A percentile compares a stretch with the other conserved stretches of the same genome.
phyloP scores from a whole-genome alignment of 2,797 vertebrate genomes.

The Hoplostethus mediterraneus region DNA sequence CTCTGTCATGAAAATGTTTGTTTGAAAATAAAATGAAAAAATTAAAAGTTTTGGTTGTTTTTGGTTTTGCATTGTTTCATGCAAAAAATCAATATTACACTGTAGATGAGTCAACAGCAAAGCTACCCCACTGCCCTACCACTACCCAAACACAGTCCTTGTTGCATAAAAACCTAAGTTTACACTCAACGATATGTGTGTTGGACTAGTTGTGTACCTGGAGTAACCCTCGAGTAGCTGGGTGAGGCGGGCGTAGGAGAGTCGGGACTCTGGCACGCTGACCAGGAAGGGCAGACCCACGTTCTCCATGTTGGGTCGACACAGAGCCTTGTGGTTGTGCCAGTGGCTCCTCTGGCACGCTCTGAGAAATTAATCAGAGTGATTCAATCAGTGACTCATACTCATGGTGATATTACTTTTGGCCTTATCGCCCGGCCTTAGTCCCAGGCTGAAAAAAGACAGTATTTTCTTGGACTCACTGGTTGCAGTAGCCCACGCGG shows the following conservation, averaged over 20 bases:
- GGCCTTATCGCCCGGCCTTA: too few relatives aligned
- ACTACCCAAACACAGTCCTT: not conserved
- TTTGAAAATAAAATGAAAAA: too few relatives aligned
- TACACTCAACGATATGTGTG: too few relatives aligned
- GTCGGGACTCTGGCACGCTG: slow-evolving; percentile 93
- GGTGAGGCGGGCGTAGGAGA: slow-evolving; percentile 91
- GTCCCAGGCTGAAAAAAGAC: too few relatives aligned
- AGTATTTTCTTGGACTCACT: slow-evolving; percentile 85
- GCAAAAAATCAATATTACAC: not conserved
- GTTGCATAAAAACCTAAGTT: too few relatives aligned
- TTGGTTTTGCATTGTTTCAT: not conserved
- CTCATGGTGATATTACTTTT: too few relatives aligned
- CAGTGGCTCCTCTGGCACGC: slow-evolving; percentile 95
- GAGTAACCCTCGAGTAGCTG: slow-evolving; percentile 96
- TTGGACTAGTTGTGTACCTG: slow-evolving; percentile 82
- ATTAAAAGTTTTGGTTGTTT: too few relatives aligned
- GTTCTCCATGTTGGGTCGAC: slow-evolving; percentile 90
- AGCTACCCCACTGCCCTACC: not conserved
- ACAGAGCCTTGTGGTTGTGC: slow-evolving; percentile 92
- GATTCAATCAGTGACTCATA: too few relatives aligned
- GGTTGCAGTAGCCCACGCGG: slow-evolving; percentile 97
- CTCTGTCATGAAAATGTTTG: too few relatives aligned
- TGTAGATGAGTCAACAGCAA: not conserved
- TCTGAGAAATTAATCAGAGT: slow-evolving; percentile 70
- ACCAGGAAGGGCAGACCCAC: slow-evolving; percentile 96